These are phyloP conservation scores for Drosophila peninsularis DNA, from an alignment of 2,888 invertebrate species.

Conservation along the genomic window DNA sequence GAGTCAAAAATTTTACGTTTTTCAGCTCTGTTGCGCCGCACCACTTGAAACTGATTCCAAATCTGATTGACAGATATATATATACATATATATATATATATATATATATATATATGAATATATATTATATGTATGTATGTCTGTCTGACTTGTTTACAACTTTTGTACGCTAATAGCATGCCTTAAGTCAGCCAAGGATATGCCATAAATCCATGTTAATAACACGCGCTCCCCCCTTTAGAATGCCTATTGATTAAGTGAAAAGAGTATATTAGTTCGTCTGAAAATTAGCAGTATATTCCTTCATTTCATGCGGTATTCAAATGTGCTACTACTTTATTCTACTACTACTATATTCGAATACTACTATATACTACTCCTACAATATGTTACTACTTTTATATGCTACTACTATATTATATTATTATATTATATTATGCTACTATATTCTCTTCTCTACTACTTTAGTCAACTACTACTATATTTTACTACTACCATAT, in stretches of 20 bases:
- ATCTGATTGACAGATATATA: constrained; percentile 34
- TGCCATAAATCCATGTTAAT: constrained; percentile 79
- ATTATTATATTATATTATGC: too few species aligned
- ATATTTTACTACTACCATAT: background rate
- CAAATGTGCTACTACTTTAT: background rate
- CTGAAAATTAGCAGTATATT: too few species aligned
- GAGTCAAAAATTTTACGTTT: constrained; percentile 60
- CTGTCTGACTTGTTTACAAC: constrained; percentile 61
- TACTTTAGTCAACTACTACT: background rate
- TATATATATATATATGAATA: background rate
- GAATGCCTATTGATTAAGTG: background rate
- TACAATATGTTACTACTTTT: background rate
- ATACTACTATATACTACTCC: background rate
- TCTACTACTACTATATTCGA: background rate
- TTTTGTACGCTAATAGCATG: constrained; percentile 69
- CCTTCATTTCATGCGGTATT: background rate
- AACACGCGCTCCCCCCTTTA: constrained; percentile 47
- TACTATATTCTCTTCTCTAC: background rate
- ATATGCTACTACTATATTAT: background rate
- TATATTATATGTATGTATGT: background rate
- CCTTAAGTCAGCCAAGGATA: constrained; percentile 70
- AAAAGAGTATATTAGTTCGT: background rate
- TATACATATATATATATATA: background rate
- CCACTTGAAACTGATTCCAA: constrained; percentile 29
- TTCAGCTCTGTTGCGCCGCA: constrained; percentile 64